phyloP scores from a whole-genome alignment of 1,140 invertebrate species.

The Oncopeltus fasciatus region DNA sequence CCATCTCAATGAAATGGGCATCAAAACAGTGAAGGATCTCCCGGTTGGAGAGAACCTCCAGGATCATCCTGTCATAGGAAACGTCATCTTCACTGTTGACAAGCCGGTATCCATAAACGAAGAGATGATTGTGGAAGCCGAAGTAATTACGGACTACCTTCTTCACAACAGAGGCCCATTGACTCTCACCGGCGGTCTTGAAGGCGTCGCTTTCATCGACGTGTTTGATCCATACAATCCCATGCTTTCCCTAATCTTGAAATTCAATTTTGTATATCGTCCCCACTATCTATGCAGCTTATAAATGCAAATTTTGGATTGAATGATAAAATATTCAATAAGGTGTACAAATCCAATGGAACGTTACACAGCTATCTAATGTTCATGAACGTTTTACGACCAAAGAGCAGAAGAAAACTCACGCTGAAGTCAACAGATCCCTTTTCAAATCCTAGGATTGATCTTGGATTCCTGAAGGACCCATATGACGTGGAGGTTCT shows the following conservation, averaged over 20 bases:
- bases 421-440: slow-evolving; percentile 69
- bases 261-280: slow-evolving; percentile 82
- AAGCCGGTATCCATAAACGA: slow-evolving; percentile 60
- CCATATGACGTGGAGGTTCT: slow-evolving; percentile 62
- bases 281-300: slow-evolving; percentile 70
- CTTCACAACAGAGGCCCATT: slow-evolving; percentile 63
- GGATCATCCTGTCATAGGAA: slow-evolving; percentile 75
- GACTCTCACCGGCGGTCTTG: slow-evolving; percentile 78
- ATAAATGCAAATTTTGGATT: slow-evolving; percentile 66
- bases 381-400: slow-evolving; percentile 61
- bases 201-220: slow-evolving; percentile 78
- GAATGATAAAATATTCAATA: slow-evolving; percentile 54
- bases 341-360: slow-evolving; percentile 60
- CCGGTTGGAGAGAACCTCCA: slow-evolving; percentile 74
- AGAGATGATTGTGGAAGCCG: slow-evolving; percentile 56
- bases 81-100: slow-evolving; percentile 65
- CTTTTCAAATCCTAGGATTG: slow-evolving; percentile 77
- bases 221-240: slow-evolving; percentile 70
- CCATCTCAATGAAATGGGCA: slow-evolving; percentile 30
- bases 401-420: slow-evolving; percentile 57
- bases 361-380: slow-evolving; percentile 70
- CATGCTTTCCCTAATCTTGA: slow-evolving; percentile 84
- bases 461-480: slow-evolving; percentile 78
- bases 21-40: slow-evolving; percentile 51
- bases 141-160: slow-evolving; percentile 56